These are phyloP conservation scores for Amiota communis DNA, from an alignment of 2,888 invertebrate species.

Conservation along the genomic window DNA sequence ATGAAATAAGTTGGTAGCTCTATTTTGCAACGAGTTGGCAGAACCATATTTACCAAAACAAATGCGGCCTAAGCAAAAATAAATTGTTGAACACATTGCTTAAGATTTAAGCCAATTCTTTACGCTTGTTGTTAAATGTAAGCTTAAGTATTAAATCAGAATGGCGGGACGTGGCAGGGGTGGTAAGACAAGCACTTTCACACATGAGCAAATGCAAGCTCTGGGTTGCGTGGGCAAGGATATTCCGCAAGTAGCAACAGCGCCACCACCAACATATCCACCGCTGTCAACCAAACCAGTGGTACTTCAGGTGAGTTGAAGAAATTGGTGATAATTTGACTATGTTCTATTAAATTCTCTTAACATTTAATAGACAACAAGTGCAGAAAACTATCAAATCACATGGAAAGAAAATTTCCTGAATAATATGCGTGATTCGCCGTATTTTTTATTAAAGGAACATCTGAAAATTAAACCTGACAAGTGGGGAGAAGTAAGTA, in stretches of 20 bases:
- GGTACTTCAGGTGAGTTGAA: constrained; percentile 69
- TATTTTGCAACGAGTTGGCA: constrained; percentile 8
- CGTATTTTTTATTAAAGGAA: constrained; percentile 69
- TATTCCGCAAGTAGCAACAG: constrained; percentile 74
- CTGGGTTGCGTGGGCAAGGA: constrained; percentile 74
- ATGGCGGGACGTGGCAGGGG: constrained; percentile 72
- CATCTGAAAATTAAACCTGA: constrained; percentile 40
- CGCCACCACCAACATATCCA: constrained; percentile 78
- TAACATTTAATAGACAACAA: constrained; percentile 69
- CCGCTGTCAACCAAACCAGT: constrained; percentile 77
- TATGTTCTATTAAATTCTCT: neutral
- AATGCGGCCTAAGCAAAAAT: neutral
- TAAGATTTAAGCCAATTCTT: neutral
- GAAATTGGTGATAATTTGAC: neutral
- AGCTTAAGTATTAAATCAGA: neutral
- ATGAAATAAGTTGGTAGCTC: neutral
- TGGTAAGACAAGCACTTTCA: constrained; percentile 66
- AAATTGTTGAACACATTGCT: neutral
- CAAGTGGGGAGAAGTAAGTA: constrained; percentile 53
- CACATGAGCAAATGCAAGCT: constrained; percentile 71
- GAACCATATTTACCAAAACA: neutral
- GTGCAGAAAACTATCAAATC: constrained; percentile 80
- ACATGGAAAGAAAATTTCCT: constrained; percentile 83
- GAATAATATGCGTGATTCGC: constrained; percentile 81
- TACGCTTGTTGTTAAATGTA: neutral